These are phyloP conservation scores for Habropoda laboriosa DNA, from an alignment of 1,140 invertebrate genomes.

Conservation along the genomic window DNA sequence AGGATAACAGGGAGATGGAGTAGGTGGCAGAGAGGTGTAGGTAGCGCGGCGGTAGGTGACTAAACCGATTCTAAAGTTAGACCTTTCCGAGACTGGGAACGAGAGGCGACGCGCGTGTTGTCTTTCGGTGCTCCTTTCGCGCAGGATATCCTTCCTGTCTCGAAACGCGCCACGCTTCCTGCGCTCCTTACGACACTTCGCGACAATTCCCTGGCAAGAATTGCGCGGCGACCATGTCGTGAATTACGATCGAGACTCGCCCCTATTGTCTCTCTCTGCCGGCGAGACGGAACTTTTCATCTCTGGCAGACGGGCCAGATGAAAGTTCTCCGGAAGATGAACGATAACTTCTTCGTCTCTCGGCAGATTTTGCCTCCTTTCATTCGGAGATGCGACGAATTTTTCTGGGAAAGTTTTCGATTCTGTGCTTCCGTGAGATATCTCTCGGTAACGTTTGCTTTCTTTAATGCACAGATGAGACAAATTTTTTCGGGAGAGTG, in stretches of 20 bases:
- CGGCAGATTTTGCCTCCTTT: too few species aligned
- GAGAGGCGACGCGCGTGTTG: neutral
- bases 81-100: slow-evolving; percentile 20
- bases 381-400: too few species aligned
- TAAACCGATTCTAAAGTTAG: slow-evolving; percentile 65
- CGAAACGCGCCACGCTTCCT: slow-evolving; percentile 44
- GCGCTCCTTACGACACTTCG: neutral
- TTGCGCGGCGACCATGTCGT: neutral
- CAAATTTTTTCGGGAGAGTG: too few species aligned
- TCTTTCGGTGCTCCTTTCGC: slow-evolving; percentile 5
- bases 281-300: neutral
- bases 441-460: too few species aligned
- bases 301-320: neutral
- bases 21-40: slow-evolving; percentile 63
- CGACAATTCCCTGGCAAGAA: neutral
- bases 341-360: neutral
- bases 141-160: slow-evolving; percentile 53
- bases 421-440: too few species aligned
- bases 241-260: slow-evolving; percentile 33
- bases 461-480: too few species aligned
- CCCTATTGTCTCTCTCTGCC: neutral
- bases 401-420: too few species aligned
- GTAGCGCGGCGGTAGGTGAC: slow-evolving; percentile 56
- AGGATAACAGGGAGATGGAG: slow-evolving; percentile 44
- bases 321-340: neutral